These are phyloP conservation scores for Nannoperca australis DNA, from an alignment of 2,797 vertebrate genomes.

Conservation along the genomic window DNA sequence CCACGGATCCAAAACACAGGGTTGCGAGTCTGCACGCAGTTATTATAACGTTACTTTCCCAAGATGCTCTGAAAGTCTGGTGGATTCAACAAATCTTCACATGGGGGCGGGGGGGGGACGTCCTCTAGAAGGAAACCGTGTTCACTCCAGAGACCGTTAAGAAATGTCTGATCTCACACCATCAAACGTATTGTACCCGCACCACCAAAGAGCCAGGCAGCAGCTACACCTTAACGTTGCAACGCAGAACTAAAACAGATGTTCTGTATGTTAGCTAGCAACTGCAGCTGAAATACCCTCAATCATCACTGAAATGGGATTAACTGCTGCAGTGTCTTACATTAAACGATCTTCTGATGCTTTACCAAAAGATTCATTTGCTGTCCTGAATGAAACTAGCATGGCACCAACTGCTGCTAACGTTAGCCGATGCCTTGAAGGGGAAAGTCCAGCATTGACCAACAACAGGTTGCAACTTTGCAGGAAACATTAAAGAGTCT, in stretches of 20 bases:
- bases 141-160: not conserved
- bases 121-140: not conserved
- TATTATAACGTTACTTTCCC: not conserved
- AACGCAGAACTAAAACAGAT: not conserved
- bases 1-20: not conserved
- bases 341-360: not conserved
- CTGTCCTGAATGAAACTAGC: conserved; percentile 2
- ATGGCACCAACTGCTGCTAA: not conserved
- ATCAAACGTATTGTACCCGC: not conserved
- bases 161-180: not conserved
- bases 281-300: not conserved
- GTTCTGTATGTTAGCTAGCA: not conserved
- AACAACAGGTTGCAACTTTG: not conserved
- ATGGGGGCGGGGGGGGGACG: not conserved
- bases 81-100: not conserved
- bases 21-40: not conserved
- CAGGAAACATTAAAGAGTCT: not conserved
- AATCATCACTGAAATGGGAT: not conserved
- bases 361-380: not conserved
- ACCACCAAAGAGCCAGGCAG: not conserved
- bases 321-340: not conserved
- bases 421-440: not conserved
- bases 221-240: too few species aligned
- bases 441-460: not conserved
- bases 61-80: not conserved